Percentiles rank a stretch among this genome's conserved stretches.
Conservation (phyloP, 2,797 vertebrate species). For the Triplophysa yarkandensis region DNA sequence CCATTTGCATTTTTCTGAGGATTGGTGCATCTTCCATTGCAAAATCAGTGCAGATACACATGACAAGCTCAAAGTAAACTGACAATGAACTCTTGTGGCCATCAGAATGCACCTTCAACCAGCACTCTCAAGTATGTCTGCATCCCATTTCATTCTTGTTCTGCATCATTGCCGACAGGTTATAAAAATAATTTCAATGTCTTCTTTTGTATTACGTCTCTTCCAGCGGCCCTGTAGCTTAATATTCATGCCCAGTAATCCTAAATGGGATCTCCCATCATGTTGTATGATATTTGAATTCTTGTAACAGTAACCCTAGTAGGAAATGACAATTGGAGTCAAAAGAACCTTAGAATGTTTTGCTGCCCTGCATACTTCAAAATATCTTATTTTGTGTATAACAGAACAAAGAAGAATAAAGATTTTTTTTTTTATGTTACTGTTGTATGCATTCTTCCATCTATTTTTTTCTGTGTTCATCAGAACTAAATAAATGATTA, state of each 20-base stretch:
- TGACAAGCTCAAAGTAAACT: conserved; percentile 15
- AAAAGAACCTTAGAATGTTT: no score
- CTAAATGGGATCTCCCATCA: background rate
- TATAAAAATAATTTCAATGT: conserved; percentile 37
- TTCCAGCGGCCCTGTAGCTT: conserved; percentile 31
- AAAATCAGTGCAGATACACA: conserved; percentile 25
- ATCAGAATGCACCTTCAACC: conserved; percentile 25
- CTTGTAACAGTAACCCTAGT: no score
- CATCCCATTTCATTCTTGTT: conserved; percentile 35
- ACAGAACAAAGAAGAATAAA: no score
- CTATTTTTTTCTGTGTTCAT: no score
- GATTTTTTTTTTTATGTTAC: no score
- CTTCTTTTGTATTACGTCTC: conserved; percentile 19
- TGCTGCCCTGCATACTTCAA: no score
- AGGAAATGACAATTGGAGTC: no score
- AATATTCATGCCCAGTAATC: background rate
- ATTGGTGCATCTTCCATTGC: conserved; percentile 1
- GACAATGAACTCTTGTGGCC: conserved; percentile 25
- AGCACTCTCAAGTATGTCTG: conserved; percentile 22
- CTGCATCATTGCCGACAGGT: conserved; percentile 32
- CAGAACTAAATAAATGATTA: no score
- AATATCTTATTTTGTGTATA: no score
- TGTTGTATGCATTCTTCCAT: no score
- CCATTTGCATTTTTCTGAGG: conserved; percentile 13
- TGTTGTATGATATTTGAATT: no score